Evolutionary conservation across 2,888 invertebrate species (phyloP), one percentile per base, ranked within the genome.

Genomic region (Ypsolopha sequella): DNA sequence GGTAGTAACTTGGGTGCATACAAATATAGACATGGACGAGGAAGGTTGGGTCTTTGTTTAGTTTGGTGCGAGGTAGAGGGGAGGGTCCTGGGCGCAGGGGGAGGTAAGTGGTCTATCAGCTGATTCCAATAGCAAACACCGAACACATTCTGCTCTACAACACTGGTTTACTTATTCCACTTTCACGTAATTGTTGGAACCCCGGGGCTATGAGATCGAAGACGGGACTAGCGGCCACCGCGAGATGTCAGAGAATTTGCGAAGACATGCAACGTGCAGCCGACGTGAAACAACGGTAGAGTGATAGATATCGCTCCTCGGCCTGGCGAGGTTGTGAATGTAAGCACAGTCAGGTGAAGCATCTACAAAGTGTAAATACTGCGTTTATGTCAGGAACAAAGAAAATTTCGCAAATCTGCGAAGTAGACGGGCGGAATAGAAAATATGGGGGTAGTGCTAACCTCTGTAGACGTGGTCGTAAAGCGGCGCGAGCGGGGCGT

Each of bases 391-490:
- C 56, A 56, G 60, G 64, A 67, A 65, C 61, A 66, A 63, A 62
- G 63, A 64, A 64, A 56, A 55, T 58, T 60, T 57, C 61, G 63
- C 63, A 63, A 64, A 56, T 53, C 55, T 60, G 64, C 71, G 66
- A 68, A 68, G 72, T 73, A 75, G 80, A 88, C 88, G 85, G 47
- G 36, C 36, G 44, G n/a, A 4, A 3, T 24, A 11, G 2, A 45
- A 34, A 11, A 36, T 34, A 11, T 41, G 36, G 54, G 50, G 2
- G 47, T n/a, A 53, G 10, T 35, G 34, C 35, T 34, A 50, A 90
- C 90, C 90, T 85, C 90, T 77, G 77, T 89, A 90, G 70, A 89
- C 89, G 82, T 90, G 89, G 73, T 90, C 89, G 86, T 90, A 90
- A 76, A 89, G 88, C 73, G 89, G 89, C 66, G 89, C 87, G 84